Percentiles rank a stretch among this genome's conserved stretches.
Conservation (phyloP, 2,797 vertebrate species). For the Moxostoma hubbsi region DNA sequence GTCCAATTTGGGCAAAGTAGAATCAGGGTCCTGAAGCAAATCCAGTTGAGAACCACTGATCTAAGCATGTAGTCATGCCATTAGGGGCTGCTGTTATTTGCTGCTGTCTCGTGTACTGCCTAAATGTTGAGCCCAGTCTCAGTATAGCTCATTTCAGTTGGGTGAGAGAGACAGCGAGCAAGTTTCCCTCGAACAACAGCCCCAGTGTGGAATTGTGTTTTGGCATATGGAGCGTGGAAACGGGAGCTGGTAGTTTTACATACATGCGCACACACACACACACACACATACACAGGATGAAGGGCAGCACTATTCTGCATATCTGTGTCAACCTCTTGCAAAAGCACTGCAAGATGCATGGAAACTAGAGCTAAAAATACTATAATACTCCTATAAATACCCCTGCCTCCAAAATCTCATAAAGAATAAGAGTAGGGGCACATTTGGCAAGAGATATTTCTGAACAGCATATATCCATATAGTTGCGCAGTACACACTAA, state of each 20-base stretch:
- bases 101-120: neutral
- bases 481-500: neutral
- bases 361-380: slow-evolving; percentile 54
- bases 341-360: slow-evolving; percentile 29
- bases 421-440: slow-evolving; percentile 23
- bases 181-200: slow-evolving; percentile 27
- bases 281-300: neutral
- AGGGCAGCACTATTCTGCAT: neutral
- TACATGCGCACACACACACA: neutral
- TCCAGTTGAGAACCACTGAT: no score
- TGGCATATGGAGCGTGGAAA: neutral
- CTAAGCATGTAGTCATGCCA: no score
- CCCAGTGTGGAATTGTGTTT: slow-evolving; percentile 23
- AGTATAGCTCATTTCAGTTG: slow-evolving; percentile 24
- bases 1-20: no score
- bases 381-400: slow-evolving; percentile 42
- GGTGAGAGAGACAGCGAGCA: neutral
- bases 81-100: neutral
- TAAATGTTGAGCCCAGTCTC: slow-evolving; percentile 5
- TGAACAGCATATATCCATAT: neutral
- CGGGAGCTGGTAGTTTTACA: neutral
- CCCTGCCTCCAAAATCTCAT: neutral
- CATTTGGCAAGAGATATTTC: slow-evolving; percentile 41
- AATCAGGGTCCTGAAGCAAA: no score
- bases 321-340: neutral